Evolutionary conservation across 2,888 invertebrate genomes (phyloP).

Genomic region (Drosophila hawaiiensis): DNA sequence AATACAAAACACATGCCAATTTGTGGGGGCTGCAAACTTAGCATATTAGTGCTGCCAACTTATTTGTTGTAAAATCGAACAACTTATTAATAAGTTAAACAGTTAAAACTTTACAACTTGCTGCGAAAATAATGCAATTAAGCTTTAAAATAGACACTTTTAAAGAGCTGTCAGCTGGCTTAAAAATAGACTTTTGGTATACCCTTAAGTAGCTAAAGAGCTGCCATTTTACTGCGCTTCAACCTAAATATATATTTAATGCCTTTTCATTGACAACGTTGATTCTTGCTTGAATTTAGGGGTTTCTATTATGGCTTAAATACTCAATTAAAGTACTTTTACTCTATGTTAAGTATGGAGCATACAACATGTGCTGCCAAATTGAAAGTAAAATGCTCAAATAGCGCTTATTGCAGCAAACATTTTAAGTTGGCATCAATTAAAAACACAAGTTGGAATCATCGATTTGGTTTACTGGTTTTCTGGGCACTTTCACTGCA

Average conservation of each 20-base stretch:
- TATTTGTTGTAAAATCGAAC: background rate
- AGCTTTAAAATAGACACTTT: background rate
- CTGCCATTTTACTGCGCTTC: background rate
- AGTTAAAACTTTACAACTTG: background rate
- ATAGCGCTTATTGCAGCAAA: background rate
- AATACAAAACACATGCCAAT: background rate
- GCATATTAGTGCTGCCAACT: background rate
- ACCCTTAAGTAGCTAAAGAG: background rate
- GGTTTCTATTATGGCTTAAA: background rate
- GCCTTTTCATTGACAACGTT: background rate
- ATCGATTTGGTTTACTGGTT: constrained; percentile 24
- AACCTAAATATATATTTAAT: background rate
- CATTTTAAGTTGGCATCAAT: background rate
- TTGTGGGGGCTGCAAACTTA: background rate
- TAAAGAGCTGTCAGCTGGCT: background rate
- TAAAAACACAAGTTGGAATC: constrained; percentile 16
- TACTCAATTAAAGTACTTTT: background rate
- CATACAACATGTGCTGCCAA: background rate
- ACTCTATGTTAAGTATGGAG: background rate
- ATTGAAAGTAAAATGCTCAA: constrained; percentile 2
- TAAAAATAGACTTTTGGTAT: background rate
- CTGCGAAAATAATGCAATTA: background rate
- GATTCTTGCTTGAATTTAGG: too few relatives aligned
- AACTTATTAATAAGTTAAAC: background rate
- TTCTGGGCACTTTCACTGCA: constrained; percentile 43